Evolutionary conservation across 2,888 invertebrate species (phyloP), one percentile per base, ranked within the genome.

Genomic region (Synanthedon formicaeformis): DNA sequence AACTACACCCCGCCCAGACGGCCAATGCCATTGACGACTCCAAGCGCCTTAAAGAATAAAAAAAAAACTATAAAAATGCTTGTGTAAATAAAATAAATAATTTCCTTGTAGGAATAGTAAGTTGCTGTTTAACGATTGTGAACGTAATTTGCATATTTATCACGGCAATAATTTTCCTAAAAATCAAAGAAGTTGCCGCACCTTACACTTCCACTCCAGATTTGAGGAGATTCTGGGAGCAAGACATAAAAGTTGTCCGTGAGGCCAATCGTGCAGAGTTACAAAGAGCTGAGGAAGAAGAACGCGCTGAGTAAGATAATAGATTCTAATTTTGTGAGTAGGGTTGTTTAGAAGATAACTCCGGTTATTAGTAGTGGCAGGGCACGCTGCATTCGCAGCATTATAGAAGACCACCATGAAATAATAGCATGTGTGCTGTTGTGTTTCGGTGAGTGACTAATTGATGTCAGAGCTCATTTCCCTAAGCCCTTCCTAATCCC

Each of bases 71-170:
- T 34, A 1, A 18, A 18, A 18, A 18, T 18, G 34, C 34, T 34
- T 34, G 34, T 34, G 34, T 34, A 34, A 34, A 34, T 10, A 5
- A 34, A 34, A 34, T 34, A 6, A 2, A 34, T 34, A 34, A 34
- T 34, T 34, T 10, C 14, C 2, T 57, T 53, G 11, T 66, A 88
- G 88, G 95, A 23, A 91, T 93, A 54, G 91, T 95, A 53, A 95
- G 95, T 67, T 92, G 94, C 55, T 90, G 93, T 58, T 78, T 96
- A 52, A 95, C 95, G 2, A 87, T 95, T 51, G 90, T 96, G 41
- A 96, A 96, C 75, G 94, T 96, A 56, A 89, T 92, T 66, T 94
- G 95, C 77, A 95, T 96, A 68, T 93, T 94, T 71, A 89, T 93
- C 62, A 93, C 94, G 52, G 95, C 94, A 2, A 91, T 94, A 63